Base-by-base conservation (phyloP, 1,140 invertebrate genomes). In the Bradynema listronoti region DNA sequence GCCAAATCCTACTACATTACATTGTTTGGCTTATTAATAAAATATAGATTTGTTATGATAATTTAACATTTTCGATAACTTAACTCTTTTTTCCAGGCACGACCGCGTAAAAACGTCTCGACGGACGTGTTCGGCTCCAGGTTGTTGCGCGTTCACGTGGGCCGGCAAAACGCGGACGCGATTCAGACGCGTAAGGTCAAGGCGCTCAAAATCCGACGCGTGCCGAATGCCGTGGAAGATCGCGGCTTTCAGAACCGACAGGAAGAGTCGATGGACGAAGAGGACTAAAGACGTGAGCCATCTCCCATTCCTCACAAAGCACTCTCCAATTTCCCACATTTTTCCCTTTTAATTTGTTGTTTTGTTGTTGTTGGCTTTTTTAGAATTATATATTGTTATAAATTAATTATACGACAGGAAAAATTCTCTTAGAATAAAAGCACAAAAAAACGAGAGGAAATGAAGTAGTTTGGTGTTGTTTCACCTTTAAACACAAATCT, bases 111-210 rank as follows among this genome's bases (percentile, higher is more conserved):
- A 83, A 97, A 98, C 80, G 84, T 94, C 47, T 85, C 85, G 0
- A 85, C 83, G 39, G 88, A 96, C 83, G 83, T 81, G 7, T 86
- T 98, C 78, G 91, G 92, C 58, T 87, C 87, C 5, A 90, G 87
- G 71, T 82, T 90, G 72, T 94, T 91, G 50, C 85, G 89, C 55
- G 85, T 98, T 56, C 94, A 98, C 79, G 84, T 98, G 82, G 87
- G 88, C 50, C 85, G 85, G 78, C 92, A 96, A 75, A 86, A 92
- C 74, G 84, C 93, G 14, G 81, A 84, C 24, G 87, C 84, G 66
- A 82, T 98, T 63, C 90, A 93, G 79, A 91, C 89, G 14, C 84
- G 90, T 56, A 94, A 94, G 79, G 87, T 95, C 84, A 94, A 94
- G 80, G 91, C 88, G 43, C 81, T 63, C 30, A 63, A 66, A 36